A percentile compares a stretch with the other conserved stretches of the same genome.
These are phyloP conservation scores for Monochamus saltuarius DNA, from an alignment of 1,140 invertebrate genomes.

Conservation along the genomic window DNA sequence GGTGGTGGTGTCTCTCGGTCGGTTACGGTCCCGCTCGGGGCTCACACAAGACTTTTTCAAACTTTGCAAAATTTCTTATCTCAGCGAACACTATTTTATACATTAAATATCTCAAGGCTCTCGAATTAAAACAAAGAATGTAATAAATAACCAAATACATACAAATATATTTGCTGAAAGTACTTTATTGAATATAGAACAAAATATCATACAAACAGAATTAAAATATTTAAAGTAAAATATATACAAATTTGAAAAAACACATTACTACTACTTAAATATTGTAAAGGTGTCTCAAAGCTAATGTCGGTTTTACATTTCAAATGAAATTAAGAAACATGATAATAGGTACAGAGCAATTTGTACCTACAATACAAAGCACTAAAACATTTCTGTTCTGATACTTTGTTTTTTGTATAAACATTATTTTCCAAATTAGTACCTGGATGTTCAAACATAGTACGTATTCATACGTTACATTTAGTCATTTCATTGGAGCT, in stretches of 20 bases:
- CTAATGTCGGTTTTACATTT: slow-evolving; percentile 75
- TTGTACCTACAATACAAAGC: slow-evolving; percentile 91
- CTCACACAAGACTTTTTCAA: too few relatives aligned
- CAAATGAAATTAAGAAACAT: slow-evolving; percentile 79
- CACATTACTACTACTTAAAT: slow-evolving; percentile 1
- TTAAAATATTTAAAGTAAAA: background rate
- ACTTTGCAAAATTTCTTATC: too few relatives aligned
- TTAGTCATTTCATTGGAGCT: slow-evolving; percentile 50
- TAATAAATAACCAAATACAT: too few relatives aligned
- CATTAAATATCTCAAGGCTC: too few relatives aligned
- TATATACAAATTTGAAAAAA: background rate
- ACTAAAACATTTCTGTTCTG: slow-evolving; percentile 70
- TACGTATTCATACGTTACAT: slow-evolving; percentile 58
- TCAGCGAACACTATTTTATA: too few relatives aligned
- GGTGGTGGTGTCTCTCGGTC: too few relatives aligned
- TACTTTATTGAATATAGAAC: background rate
- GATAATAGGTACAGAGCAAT: slow-evolving; percentile 78
- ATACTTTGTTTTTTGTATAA: slow-evolving; percentile 55
- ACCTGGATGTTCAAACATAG: slow-evolving; percentile 72
- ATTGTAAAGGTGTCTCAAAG: slow-evolving; percentile 68
- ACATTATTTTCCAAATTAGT: slow-evolving; percentile 58
- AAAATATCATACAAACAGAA: too few relatives aligned
- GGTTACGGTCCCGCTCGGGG: too few relatives aligned
- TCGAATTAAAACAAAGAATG: too few relatives aligned
- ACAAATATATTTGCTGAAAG: slow-evolving; percentile 4